Conservation (phyloP, 2,888 invertebrate genomes). For the Cataglyphis livida region DNA sequence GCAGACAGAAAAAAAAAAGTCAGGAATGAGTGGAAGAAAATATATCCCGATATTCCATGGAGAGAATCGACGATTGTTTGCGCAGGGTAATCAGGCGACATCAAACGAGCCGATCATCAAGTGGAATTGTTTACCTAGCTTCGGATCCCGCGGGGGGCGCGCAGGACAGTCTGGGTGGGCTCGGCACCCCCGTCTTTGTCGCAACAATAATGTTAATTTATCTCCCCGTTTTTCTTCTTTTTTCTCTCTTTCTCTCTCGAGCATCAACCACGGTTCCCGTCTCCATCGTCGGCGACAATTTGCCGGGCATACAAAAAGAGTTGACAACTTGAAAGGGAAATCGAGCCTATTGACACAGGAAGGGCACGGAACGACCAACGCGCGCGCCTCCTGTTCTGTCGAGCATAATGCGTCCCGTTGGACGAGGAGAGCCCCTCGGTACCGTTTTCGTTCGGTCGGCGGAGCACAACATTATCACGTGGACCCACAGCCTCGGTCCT, state of each 20-base stretch:
- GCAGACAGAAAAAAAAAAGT: neutral
- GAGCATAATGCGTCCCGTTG: constrained; percentile 72
- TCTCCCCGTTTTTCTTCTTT: constrained; percentile 70
- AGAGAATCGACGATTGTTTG: constrained; percentile 84
- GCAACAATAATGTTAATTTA: constrained; percentile 86
- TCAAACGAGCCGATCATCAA: constrained; percentile 86
- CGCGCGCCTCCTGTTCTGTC: constrained; percentile 61
- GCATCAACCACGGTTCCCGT: constrained; percentile 21
- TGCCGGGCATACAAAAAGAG: constrained; percentile 85
- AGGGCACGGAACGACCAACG: constrained; percentile 70
- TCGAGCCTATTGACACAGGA: constrained; percentile 85
- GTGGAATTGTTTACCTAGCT: constrained; percentile 84
- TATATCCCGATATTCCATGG: constrained; percentile 70
- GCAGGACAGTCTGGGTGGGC: constrained; percentile 75
- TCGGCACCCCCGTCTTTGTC: constrained; percentile 81
- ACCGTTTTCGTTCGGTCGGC: constrained; percentile 71
- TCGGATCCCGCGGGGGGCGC: constrained; percentile 75
- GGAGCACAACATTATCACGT: constrained; percentile 74
- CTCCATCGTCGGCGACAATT: constrained; percentile 82
- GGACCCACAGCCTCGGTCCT: constrained; percentile 63
- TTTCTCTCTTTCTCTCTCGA: constrained; percentile 48
- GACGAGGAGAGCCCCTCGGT: constrained; percentile 56
- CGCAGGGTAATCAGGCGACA: constrained; percentile 85
- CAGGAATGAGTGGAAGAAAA: constrained; percentile 41
- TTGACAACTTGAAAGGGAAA: constrained; percentile 86